Evolutionary conservation across 1,140 invertebrate species (phyloP), one percentile per base, ranked within the genome.

Genomic region (Aleiodes sp.): DNA sequence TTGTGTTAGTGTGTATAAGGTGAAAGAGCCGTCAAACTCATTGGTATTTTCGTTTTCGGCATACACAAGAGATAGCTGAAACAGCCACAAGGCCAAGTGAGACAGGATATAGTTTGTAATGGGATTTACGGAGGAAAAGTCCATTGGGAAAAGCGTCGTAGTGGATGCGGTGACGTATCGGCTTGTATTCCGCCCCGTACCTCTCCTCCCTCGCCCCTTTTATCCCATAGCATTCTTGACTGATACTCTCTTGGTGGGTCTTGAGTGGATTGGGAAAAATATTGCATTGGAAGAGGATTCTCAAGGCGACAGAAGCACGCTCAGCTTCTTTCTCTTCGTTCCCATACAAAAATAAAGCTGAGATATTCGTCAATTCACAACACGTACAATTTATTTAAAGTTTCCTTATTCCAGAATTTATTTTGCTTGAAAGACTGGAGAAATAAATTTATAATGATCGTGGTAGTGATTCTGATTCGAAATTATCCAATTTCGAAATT

Each of bases 371-470:
- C 19, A 33, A 75, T 65, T 70, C 75, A 21, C 59, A 70, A 75
- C 77, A 80, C 78, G 76, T 79, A 70, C 75, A 71, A 80, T 80
- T 78, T 78, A 76, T 79, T 80, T 73, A 77, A 80, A 80, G 76
- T 80, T 80, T 80, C n/a, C n/a, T 67, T 75, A 77, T 78, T 80
- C 41, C 41, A 46, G 24, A 6, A 7, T 46, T 10, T 46, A 4
- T 46, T n/a, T 46, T 46, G 24, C 24, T 46, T 9, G 3, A 16
- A 19, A 46, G 9, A 19, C 16, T 19, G 2, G 41, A 46, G 10
- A 19, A 46, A 46, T 46, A 14, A 46, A 19, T 8, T 9, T 4
- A 46, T 7, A 21, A 46, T 12, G 41, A 46, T 46, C n/a, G n/a
- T n/a, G n/a, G n/a, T n/a, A n/a, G n/a, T n/a, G n/a, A n/a, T n/a